Conservation (phyloP, 2,113 vertebrate species). For the Eclectus roratus region DNA sequence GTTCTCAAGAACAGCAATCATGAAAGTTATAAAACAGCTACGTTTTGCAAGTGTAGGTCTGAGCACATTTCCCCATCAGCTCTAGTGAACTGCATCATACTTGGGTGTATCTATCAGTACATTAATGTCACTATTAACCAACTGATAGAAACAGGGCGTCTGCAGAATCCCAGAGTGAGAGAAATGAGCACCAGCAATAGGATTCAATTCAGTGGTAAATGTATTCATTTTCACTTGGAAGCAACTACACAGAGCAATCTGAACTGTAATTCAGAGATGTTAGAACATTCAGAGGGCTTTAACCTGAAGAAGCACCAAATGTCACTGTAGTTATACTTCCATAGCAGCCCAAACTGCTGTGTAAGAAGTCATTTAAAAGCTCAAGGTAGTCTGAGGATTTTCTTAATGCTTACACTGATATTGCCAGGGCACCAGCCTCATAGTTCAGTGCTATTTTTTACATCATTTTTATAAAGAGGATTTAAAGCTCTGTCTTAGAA, state of each 20-base stretch:
- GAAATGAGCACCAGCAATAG: not conserved
- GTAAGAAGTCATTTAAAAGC: not conserved
- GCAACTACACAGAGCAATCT: not conserved
- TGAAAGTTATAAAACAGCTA: not conserved
- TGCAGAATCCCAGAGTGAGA: not conserved
- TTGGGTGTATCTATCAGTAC: not conserved
- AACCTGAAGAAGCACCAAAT: conserved; percentile 17
- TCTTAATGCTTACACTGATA: not conserved
- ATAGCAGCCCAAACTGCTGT: not conserved
- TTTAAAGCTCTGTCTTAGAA: not conserved
- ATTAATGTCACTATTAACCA: not conserved
- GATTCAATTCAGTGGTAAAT: not conserved
- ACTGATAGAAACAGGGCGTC: not conserved
- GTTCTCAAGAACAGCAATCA: not conserved
- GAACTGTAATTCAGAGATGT: not conserved
- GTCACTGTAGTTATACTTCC: not conserved
- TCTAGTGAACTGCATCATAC: not conserved
- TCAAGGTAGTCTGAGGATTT: conserved; percentile 3
- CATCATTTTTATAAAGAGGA: not conserved
- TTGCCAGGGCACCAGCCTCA: not conserved
- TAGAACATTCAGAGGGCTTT: not conserved
- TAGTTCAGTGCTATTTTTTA: not conserved
- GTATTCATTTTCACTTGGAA: not conserved
- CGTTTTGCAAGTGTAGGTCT: not conserved
- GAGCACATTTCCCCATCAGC: not conserved